A percentile compares a stretch with the other conserved stretches of the same genome.
These are phyloP conservation scores for Andrena flavipes DNA, from an alignment of 2,888 invertebrate genomes.

Conservation along the genomic window DNA sequence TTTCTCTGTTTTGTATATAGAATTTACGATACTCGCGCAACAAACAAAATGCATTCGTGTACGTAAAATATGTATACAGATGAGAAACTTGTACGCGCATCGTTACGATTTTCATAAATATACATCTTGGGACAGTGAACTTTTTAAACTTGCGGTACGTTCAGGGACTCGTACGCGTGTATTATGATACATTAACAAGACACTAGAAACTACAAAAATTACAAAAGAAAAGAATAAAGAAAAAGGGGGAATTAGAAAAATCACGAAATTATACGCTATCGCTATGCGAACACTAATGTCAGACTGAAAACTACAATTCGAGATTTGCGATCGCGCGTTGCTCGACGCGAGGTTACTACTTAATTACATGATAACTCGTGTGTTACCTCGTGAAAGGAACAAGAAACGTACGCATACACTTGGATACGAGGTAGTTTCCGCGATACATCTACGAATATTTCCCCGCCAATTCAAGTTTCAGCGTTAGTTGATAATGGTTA, in stretches of 20 bases:
- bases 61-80: slow-evolving; percentile 27
- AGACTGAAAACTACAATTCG: slow-evolving; percentile 25
- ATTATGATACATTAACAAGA: slow-evolving; percentile 8
- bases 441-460: slow-evolving; percentile 24
- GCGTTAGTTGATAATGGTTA: background rate
- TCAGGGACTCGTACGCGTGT: background rate
- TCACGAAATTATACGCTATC: too few relatives aligned
- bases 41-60: slow-evolving; percentile 36
- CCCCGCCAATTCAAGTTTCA: slow-evolving; percentile 2
- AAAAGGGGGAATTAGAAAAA: too few relatives aligned
- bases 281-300: background rate
- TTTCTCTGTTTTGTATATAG: slow-evolving; percentile 73
- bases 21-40: slow-evolving; percentile 75
- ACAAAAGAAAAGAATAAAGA: slow-evolving; percentile 21
- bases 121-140: slow-evolving; percentile 41
- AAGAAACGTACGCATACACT: slow-evolving; percentile 10
- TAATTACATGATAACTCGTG: background rate
- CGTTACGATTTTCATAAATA: slow-evolving; percentile 43
- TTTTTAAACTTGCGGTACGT: background rate
- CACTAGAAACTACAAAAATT: slow-evolving; percentile 34
- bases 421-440: slow-evolving; percentile 30
- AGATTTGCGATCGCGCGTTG: background rate
- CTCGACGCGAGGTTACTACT: background rate
- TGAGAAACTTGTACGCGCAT: slow-evolving; percentile 18
- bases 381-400: slow-evolving; percentile 19